Evolutionary conservation across 2,888 invertebrate genomes (phyloP).

Genomic region (Ormyrus pomaceus): DNA sequence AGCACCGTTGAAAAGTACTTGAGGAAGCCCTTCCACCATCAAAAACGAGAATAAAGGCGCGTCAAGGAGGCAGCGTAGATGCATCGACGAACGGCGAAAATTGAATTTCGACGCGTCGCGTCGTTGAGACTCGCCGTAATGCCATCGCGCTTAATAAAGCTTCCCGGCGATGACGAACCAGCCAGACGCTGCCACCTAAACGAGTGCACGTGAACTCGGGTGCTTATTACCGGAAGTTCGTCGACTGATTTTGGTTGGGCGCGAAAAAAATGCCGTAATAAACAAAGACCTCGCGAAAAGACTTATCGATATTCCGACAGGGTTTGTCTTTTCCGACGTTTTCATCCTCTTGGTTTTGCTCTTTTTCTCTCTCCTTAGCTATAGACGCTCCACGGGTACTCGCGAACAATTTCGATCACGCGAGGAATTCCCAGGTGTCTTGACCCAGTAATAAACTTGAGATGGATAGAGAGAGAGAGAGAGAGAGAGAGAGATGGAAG

Average conservation of each 20-base stretch:
- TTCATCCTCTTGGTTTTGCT: too few relatives aligned
- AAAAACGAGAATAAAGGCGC: too few relatives aligned
- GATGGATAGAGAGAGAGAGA: conserved; percentile 15
- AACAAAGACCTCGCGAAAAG: too few relatives aligned
- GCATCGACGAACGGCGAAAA: conserved; percentile 4
- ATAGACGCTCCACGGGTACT: background rate
- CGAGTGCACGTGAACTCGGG: background rate
- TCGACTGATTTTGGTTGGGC: too few relatives aligned
- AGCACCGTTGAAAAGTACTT: too few relatives aligned
- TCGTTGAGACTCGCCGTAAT: background rate
- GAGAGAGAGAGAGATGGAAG: background rate
- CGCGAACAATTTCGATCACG: conserved; percentile 50
- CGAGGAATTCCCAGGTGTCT: conserved; percentile 42
- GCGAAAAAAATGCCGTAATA: too few relatives aligned
- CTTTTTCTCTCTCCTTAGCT: too few relatives aligned
- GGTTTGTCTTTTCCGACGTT: too few relatives aligned
- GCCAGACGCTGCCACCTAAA: background rate
- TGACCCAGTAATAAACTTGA: conserved; percentile 49
- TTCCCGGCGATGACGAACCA: background rate
- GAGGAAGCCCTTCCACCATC: too few relatives aligned
- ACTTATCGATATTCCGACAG: too few relatives aligned
- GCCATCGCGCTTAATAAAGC: conserved; percentile 27
- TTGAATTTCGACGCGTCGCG: conserved; percentile 17
- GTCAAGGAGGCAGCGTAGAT: too few relatives aligned
- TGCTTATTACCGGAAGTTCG: too few relatives aligned